Base-by-base conservation (phyloP, 2,888 invertebrate genomes). In the Nudaria mundana region DNA sequence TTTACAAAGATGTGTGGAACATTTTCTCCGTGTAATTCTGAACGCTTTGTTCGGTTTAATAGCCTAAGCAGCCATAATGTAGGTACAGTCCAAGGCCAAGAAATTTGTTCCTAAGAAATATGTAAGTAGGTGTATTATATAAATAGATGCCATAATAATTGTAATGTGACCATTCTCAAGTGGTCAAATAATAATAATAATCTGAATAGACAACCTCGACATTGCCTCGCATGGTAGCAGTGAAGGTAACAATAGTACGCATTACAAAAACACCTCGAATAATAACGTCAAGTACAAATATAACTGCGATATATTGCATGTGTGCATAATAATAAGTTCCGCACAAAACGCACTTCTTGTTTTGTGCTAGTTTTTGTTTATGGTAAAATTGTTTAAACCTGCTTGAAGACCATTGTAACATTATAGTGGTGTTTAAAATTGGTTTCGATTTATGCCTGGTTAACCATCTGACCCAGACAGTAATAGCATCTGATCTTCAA, bases 121-220 rank as follows among this genome's bases (percentile, higher is more conserved):
- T 11, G 24, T 24, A 5, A 4, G 2, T 25, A 8, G 1, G 11
- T 8, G n/a, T n/a, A n/a, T n/a, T n/a, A n/a, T n/a, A n/a, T 20
- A 20, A 20, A 8, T 8, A 20, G 20, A 7, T 20, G 8, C 8
- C 20, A 20, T 5, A 20, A 30, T 37, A 20, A 20, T 20, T 20
- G 2, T 20, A 7, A 5, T 20, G 5, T 20, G 20, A 20, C 20
- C 20, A 8, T 8, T 20, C 8, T 20, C 20, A 20, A 20, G 20
- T 20, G n/a, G n/a, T n/a, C n/a, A n/a, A n/a, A n/a, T n/a, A n/a
- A n/a, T n/a, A n/a, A n/a, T n/a, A n/a, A n/a, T n/a, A n/a, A n/a
- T 41, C 13, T 25, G 23, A 30, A 29, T 38, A 25, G 37, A 20
- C 13, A 51, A 41, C 60, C 63, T 63, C 63, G 63, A 60, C 63